Conservation (phyloP, 2,888 invertebrate genomes). For the Tiphia femorata region DNA sequence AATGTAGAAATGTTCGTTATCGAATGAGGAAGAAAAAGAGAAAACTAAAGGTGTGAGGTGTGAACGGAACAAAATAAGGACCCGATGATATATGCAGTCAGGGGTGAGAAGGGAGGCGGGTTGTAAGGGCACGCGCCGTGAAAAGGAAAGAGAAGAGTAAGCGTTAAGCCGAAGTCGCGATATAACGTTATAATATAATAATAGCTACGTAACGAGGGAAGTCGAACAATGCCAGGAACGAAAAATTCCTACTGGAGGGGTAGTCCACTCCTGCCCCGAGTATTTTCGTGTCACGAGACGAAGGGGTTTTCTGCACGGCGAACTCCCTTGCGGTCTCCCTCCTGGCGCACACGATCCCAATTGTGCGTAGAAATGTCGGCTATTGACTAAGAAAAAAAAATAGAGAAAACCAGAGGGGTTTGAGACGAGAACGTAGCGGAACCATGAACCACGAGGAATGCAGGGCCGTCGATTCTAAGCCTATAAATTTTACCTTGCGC, state of each 20-base stretch:
- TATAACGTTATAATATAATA: slow-evolving; percentile 5
- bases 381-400: slow-evolving; percentile 28
- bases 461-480: too few relatives aligned
- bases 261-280: slow-evolving; percentile 16
- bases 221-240: slow-evolving; percentile 22
- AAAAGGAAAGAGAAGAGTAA: too few relatives aligned
- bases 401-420: background rate
- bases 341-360: slow-evolving; percentile 17
- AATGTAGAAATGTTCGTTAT: too few relatives aligned
- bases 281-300: slow-evolving; percentile 24
- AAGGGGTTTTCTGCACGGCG: slow-evolving; percentile 22
- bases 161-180: slow-evolving; percentile 38
- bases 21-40: too few relatives aligned
- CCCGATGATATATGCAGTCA: too few relatives aligned
- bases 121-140: too few relatives aligned
- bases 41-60: too few relatives aligned
- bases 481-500: too few relatives aligned
- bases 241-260: too few relatives aligned
- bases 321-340: slow-evolving; percentile 22
- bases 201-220: slow-evolving; percentile 1
- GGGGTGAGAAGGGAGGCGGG: too few relatives aligned
- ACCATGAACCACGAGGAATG: slow-evolving; percentile 25
- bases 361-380: slow-evolving; percentile 37
- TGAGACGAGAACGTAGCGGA: slow-evolving; percentile 18
- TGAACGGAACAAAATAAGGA: too few relatives aligned